phyloP scores from a whole-genome alignment of 2,113 vertebrate genomes.

The Chelonoidis abingdonii region DNA sequence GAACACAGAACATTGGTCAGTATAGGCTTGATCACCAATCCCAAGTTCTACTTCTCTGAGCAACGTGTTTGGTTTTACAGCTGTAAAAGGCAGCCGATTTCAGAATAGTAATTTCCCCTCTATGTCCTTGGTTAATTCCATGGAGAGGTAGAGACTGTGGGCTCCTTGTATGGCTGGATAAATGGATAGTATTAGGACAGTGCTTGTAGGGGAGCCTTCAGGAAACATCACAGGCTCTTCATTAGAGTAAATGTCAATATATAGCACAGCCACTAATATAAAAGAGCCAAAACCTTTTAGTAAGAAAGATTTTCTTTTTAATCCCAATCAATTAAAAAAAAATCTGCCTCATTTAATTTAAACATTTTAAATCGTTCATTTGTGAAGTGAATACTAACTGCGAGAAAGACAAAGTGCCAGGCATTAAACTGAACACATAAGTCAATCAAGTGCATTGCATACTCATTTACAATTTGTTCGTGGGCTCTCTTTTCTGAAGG shows the following conservation, averaged over 20 bases:
- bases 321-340: neutral
- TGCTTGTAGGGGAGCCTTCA: constrained; percentile 51
- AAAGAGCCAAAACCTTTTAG: constrained; percentile 56
- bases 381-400: constrained; percentile 49
- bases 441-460: neutral
- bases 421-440: neutral
- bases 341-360: constrained; percentile 56
- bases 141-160: neutral
- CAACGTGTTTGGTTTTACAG: fast-evolving
- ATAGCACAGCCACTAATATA: constrained; percentile 2
- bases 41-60: neutral
- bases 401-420: neutral
- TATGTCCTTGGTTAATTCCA: neutral
- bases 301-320: constrained; percentile 37
- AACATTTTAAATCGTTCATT: constrained; percentile 42
- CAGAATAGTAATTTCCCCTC: neutral
- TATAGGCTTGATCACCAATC: neutral
- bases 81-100: neutral
- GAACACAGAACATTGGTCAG: neutral
- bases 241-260: constrained; percentile 66
- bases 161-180: constrained; percentile 40
- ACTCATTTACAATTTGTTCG: neutral
- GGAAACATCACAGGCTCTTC: constrained; percentile 57
- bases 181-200: constrained; percentile 46
- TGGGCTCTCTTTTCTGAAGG: neutral